These are phyloP conservation scores for Pseudomyrmex concolor DNA, from an alignment of 1,140 invertebrate genomes.

Conservation along the genomic window DNA sequence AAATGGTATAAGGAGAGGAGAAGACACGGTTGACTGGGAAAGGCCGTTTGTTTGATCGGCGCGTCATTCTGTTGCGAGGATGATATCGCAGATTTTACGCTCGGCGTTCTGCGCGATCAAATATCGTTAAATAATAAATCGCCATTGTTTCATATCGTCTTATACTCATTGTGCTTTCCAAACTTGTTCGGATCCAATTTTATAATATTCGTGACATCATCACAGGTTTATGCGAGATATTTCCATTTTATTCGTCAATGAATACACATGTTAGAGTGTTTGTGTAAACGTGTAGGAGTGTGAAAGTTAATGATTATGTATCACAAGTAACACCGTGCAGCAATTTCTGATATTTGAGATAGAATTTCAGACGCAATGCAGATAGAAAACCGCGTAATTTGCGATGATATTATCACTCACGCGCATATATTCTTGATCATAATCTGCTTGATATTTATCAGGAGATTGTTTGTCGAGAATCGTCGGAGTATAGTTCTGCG, in stretches of 20 bases:
- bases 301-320: not conserved
- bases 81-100: conserved; percentile 1
- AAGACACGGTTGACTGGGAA: not conserved
- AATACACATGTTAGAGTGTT: not conserved
- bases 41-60: not conserved
- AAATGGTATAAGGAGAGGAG: not conserved
- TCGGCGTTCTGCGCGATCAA: not conserved
- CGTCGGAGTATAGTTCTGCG: not conserved
- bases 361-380: not conserved
- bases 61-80: conserved; percentile 17
- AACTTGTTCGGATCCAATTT: conserved; percentile 1
- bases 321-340: not conserved
- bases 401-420: not conserved
- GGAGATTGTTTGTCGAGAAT: not conserved
- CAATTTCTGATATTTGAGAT: not conserved
- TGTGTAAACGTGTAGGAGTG: not conserved
- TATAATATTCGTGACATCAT: conserved; percentile 5
- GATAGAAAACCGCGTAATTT: conserved; percentile 4
- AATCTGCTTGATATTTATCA: conserved; percentile 40
- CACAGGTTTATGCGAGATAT: not conserved
- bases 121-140: conserved; percentile 3
- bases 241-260: not conserved
- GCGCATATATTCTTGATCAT: not conserved
- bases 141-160: not conserved
- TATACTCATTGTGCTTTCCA: too few species aligned